Percentiles rank a stretch among this genome's conserved stretches.
Conservation (phyloP, 2,797 vertebrate species). For the Pangasius mekongensis region DNA sequence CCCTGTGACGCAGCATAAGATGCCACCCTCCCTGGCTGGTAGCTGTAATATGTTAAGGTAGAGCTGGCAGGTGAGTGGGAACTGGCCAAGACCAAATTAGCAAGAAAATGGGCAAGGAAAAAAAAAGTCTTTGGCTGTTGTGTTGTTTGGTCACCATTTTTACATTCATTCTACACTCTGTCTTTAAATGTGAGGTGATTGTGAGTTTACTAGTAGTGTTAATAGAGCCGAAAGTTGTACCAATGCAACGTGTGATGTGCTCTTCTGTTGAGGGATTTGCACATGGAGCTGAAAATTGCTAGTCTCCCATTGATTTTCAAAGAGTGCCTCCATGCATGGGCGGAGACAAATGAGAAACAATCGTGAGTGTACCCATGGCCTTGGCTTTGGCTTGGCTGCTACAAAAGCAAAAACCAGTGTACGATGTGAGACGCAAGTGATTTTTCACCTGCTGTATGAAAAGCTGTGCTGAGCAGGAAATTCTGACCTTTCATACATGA, state of each 20-base stretch:
- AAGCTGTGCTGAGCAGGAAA: background rate
- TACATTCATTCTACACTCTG: background rate
- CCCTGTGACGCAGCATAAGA: background rate
- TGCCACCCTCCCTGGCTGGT: background rate
- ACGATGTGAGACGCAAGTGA: background rate
- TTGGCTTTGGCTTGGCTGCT: background rate
- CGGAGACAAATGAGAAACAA: background rate
- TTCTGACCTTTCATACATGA: slow-evolving; percentile 1
- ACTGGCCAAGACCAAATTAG: background rate
- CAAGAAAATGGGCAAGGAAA: background rate
- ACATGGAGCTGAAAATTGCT: background rate
- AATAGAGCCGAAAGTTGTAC: background rate
- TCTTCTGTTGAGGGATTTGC: background rate
- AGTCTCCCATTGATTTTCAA: background rate
- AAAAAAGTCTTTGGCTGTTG: background rate
- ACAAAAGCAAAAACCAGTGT: background rate
- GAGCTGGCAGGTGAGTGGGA: background rate
- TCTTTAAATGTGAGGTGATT: background rate
- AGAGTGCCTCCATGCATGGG: background rate
- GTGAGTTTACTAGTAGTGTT: background rate
- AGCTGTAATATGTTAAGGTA: background rate
- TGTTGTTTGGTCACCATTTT: background rate
- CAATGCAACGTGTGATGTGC: background rate
- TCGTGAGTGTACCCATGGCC: background rate
- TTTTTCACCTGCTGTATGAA: slow-evolving; percentile 18